Evolutionary conservation across 2,113 vertebrate species (phyloP).

Genomic region (Chaetura pelagica): DNA sequence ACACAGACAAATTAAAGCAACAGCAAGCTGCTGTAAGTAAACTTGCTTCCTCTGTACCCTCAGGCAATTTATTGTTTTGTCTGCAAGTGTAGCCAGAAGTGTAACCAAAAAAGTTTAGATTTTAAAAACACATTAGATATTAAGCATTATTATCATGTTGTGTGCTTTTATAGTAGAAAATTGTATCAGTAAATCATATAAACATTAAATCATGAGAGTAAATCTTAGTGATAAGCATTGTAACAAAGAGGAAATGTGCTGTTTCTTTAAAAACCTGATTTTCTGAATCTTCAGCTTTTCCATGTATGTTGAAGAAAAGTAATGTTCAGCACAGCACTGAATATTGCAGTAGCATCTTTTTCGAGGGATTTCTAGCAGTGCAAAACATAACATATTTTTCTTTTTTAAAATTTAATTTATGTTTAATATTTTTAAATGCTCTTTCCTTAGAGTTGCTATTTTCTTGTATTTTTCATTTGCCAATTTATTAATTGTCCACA

Average conservation of each 20-base stretch:
- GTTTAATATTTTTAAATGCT: neutral
- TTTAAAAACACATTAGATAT: neutral
- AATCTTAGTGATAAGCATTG: neutral
- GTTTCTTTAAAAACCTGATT: neutral
- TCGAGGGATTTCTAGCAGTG: neutral
- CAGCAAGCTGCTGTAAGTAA: slow-evolving; percentile 94
- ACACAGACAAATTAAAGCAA: slow-evolving; percentile 92
- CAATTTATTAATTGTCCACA: neutral
- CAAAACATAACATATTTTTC: neutral
- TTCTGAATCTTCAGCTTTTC: neutral
- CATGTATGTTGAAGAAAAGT: neutral
- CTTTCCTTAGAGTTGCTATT: neutral
- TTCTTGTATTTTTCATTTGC: neutral
- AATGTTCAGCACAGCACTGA: neutral
- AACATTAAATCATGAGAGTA: neutral
- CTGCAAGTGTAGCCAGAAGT: neutral
- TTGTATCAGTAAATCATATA: neutral
- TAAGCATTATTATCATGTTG: neutral
- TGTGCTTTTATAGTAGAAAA: neutral
- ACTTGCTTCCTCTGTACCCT: neutral
- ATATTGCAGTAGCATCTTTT: neutral
- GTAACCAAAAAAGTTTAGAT: neutral
- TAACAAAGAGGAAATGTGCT: neutral
- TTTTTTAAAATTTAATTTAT: too few species aligned
- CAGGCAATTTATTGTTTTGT: neutral